Evolutionary conservation across 1,140 invertebrate genomes (phyloP), one percentile per base, ranked within the genome.

Genomic region (Ectropis grisescens): DNA sequence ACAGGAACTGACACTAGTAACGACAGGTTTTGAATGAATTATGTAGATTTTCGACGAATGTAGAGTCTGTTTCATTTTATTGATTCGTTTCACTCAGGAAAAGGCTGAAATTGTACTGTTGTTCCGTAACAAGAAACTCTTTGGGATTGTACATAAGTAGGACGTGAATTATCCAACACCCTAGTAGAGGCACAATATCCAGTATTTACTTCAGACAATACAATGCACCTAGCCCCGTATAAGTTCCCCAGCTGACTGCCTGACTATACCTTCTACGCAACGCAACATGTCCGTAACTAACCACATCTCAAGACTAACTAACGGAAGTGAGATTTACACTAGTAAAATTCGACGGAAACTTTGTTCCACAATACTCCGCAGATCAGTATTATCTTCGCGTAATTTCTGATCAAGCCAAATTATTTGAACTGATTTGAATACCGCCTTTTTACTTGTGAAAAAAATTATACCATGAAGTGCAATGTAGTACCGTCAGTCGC

Each of bases 11-110:
- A 62, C 34, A 58, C 60, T 67, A 78, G 70, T 61, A 50, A 61
- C 56, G 41, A 45, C 75, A 80, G 72, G 75, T 78, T 78, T 80
- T 78, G 75, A 74, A 80, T 74, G 67, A 80, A 68, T 47, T 64
- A 57, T 32, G 70, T 80, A 80, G 69, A 68, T 61, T 67, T 71
- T 57, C 60, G 64, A 66, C 44, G 57, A 54, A 60, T 52, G 64
- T 74, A 71, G 69, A 60, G n/a, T 67, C 58, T 64, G 49, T 56
- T 68, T 59, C 30, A 31, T 58, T 65, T 37, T 33, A 32, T 48
- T 42, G 16, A 41, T 52, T 51, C 22, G 24, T 45, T 54, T 52
- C 48, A 44, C 57, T 55, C 58, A 57, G 41, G 34, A 52, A 58
- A 61, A 68, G 59, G 67, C 67, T 68, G 58, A 68, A 57, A 41